These are phyloP conservation scores for Eurytoma adleriae DNA, from an alignment of 2,888 invertebrate species.

Conservation along the genomic window DNA sequence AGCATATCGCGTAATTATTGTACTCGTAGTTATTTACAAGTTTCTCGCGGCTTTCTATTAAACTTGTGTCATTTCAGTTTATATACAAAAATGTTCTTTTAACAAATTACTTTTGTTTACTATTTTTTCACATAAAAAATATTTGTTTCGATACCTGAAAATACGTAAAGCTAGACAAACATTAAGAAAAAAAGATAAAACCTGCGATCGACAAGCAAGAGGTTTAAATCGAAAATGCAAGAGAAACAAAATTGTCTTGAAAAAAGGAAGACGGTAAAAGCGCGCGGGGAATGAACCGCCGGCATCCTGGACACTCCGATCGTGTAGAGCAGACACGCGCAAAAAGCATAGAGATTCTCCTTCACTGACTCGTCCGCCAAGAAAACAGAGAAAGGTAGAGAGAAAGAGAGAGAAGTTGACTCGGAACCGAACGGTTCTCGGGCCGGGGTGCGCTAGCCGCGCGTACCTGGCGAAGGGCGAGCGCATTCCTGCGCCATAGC, in stretches of 20 bases:
- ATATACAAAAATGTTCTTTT: no score
- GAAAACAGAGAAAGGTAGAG: background rate
- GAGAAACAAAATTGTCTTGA: background rate
- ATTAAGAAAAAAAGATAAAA: background rate
- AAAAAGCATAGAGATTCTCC: background rate
- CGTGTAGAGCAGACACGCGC: background rate
- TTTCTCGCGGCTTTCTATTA: constrained; percentile 8
- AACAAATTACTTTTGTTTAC: no score
- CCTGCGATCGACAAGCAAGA: background rate
- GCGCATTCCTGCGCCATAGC: constrained; percentile 43
- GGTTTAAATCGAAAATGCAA: background rate
- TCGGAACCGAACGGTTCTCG: constrained; percentile 28
- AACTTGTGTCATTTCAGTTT: background rate
- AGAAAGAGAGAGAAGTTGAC: background rate
- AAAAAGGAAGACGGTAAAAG: no score
- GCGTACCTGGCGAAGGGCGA: constrained; percentile 19
- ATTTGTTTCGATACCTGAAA: no score
- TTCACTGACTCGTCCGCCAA: background rate
- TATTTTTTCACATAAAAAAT: no score
- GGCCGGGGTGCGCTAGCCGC: background rate
- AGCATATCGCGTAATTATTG: constrained; percentile 35
- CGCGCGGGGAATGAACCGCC: no score
- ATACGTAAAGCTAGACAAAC: no score
- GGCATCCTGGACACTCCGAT: no score
- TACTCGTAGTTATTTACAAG: constrained; percentile 1